These are phyloP conservation scores for Fragum whitleyi DNA, from an alignment of 2,888 invertebrate genomes.

Conservation along the genomic window DNA sequence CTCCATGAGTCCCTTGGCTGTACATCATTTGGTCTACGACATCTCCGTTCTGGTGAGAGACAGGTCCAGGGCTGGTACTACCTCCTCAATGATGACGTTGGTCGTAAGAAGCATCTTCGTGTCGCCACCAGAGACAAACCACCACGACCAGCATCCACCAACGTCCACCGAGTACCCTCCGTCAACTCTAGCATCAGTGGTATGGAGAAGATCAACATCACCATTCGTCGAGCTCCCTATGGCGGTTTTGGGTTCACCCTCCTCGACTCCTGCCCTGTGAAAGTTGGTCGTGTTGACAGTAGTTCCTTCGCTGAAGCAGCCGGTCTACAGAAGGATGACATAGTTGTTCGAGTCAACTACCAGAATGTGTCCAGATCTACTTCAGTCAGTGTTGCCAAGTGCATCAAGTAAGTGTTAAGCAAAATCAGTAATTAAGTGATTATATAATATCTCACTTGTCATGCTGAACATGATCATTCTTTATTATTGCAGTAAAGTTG, in stretches of 20 bases:
- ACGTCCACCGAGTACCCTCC: constrained; percentile 35
- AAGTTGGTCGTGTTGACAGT: constrained; percentile 80
- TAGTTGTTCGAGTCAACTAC: constrained; percentile 80
- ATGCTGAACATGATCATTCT: too few species aligned
- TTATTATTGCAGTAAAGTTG: too few species aligned
- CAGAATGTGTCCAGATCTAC: constrained; percentile 82
- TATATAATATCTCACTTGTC: too few species aligned
- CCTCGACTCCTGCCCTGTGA: constrained; percentile 80
- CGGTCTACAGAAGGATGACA: constrained; percentile 79
- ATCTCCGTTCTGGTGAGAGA: constrained; percentile 89
- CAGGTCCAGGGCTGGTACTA: constrained; percentile 90
- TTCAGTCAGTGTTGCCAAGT: constrained; percentile 79
- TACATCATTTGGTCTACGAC: constrained; percentile 94
- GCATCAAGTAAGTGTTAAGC: constrained; percentile 80
- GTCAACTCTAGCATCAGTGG: constrained; percentile 55
- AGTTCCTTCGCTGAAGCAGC: constrained; percentile 78
- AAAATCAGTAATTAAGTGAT: not conserved
- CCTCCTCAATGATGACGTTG: constrained; percentile 89
- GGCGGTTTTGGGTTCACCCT: constrained; percentile 82
- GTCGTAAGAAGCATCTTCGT: constrained; percentile 86
- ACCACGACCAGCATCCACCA: constrained; percentile 7
- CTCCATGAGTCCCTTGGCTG: constrained; percentile 97
- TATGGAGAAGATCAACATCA: constrained; percentile 56
- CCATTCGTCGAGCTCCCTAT: constrained; percentile 69
- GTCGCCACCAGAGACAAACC: constrained; percentile 62